Conservation (phyloP, 2,113 vertebrate species). For the Galbula dea region DNA sequence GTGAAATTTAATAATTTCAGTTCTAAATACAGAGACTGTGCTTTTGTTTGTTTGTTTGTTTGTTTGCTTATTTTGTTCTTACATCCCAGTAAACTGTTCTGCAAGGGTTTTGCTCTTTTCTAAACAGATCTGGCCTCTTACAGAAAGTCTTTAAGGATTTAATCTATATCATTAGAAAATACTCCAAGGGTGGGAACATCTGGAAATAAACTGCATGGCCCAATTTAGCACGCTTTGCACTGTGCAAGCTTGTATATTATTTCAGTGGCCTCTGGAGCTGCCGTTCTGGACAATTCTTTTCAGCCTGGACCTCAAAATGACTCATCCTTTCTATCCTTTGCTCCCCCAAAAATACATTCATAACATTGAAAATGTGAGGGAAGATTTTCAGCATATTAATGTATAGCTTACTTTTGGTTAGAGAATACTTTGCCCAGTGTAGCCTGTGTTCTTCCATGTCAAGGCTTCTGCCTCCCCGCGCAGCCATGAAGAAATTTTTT, state of each 20-base stretch:
- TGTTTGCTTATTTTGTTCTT: background rate
- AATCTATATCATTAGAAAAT: conserved; percentile 2
- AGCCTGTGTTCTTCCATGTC: background rate
- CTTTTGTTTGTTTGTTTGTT: background rate
- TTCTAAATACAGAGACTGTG: background rate
- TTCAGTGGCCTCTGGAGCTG: conserved; percentile 14
- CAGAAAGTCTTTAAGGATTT: background rate
- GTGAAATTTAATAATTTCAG: background rate
- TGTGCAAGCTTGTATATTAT: conserved; percentile 3
- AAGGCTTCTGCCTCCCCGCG: background rate
- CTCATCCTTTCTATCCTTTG: background rate
- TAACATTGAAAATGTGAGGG: background rate
- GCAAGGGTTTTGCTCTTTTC: background rate
- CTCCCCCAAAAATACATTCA: background rate
- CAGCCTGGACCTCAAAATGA: background rate
- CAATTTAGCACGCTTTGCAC: conserved; percentile 30
- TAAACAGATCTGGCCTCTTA: background rate
- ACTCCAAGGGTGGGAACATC: background rate
- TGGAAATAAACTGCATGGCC: conserved; percentile 38
- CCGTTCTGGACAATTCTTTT: background rate
- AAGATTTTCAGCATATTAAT: background rate
- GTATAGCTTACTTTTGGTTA: background rate
- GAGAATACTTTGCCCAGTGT: background rate
- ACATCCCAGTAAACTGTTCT: background rate
- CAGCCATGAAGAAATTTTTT: background rate